A percentile compares a stretch with the other conserved stretches of the same genome.
phyloP scores from a whole-genome alignment of 2,888 invertebrate species.

The Dolichomitus sp. region DNA sequence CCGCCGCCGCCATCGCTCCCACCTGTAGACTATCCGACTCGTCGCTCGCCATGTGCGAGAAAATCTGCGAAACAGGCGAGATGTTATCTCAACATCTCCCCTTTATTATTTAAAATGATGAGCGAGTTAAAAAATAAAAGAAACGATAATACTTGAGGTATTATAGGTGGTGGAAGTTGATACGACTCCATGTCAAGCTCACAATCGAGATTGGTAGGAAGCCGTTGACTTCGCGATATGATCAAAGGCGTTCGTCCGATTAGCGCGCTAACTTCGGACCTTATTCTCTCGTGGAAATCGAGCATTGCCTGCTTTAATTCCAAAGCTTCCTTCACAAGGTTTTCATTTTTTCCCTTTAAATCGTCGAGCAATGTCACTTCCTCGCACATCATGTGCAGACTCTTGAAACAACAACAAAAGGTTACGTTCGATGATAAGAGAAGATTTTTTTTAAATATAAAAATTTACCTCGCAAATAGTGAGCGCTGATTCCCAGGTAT shows the following conservation, averaged over 20 bases:
- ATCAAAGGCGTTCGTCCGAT: slow-evolving; percentile 92
- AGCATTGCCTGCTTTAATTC: slow-evolving; percentile 91
- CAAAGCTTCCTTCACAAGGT: slow-evolving; percentile 89
- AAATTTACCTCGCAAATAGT: slow-evolving; percentile 91
- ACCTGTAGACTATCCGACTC: slow-evolving; percentile 64
- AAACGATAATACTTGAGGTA: slow-evolving; percentile 84
- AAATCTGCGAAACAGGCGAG: slow-evolving; percentile 73
- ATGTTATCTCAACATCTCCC: neutral
- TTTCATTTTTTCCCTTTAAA: slow-evolving; percentile 89
- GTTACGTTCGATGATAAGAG: slow-evolving; percentile 59
- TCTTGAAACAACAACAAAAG: slow-evolving; percentile 79
- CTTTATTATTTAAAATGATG: neutral
- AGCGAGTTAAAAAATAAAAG: neutral
- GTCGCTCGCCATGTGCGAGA: slow-evolving; percentile 74
- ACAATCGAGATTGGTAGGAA: slow-evolving; percentile 88
- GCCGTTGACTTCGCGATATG: slow-evolving; percentile 89
- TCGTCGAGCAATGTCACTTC: slow-evolving; percentile 91
- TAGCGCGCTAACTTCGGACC: slow-evolving; percentile 91
- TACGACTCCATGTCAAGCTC: slow-evolving; percentile 86
- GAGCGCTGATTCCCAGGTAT: slow-evolving; percentile 93
- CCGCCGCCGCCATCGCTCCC: slow-evolving; percentile 30
- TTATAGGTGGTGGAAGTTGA: slow-evolving; percentile 87
- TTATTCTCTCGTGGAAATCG: slow-evolving; percentile 92
- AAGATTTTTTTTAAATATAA: neutral
- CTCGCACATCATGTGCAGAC: slow-evolving; percentile 94